These are phyloP conservation scores for Sander lucioperca DNA, from an alignment of 2,113 vertebrate genomes.

Conservation along the genomic window DNA sequence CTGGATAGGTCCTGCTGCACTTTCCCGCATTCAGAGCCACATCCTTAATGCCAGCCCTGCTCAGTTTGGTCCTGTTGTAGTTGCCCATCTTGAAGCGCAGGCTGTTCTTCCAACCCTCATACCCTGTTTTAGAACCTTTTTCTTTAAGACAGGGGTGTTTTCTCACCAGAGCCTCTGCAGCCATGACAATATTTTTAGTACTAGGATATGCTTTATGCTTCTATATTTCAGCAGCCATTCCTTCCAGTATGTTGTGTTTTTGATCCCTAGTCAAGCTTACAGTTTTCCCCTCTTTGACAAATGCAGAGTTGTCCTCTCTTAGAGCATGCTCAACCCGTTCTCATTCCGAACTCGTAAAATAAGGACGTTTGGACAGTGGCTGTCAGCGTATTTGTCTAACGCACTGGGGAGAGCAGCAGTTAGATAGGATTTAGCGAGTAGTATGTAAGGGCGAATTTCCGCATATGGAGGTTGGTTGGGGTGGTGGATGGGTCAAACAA, in stretches of 20 bases:
- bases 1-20: neutral
- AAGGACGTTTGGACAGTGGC: too few relatives aligned
- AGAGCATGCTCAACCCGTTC: constrained; percentile 2
- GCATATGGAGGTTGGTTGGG: too few relatives aligned
- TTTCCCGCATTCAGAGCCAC: neutral
- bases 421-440: too few relatives aligned
- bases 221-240: constrained; percentile 2
- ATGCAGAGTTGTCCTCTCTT: constrained; percentile 33
- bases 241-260: constrained; percentile 43
- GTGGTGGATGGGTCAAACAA: too few relatives aligned
- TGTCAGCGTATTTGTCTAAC: too few relatives aligned
- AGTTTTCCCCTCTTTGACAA: constrained; percentile 18
- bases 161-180: constrained; percentile 45
- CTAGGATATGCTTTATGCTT: constrained; percentile 18
- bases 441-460: too few relatives aligned
- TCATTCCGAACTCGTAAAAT: too few relatives aligned
- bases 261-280: constrained; percentile 35
- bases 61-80: neutral
- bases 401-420: too few relatives aligned
- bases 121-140: constrained; percentile 23
- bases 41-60: neutral
- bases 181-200: constrained; percentile 18
- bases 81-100: constrained; percentile 27
- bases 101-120: constrained; percentile 48
- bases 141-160: constrained; percentile 51